phyloP scores from a whole-genome alignment of 2,888 invertebrate genomes.

The Perithous albicinctus region DNA sequence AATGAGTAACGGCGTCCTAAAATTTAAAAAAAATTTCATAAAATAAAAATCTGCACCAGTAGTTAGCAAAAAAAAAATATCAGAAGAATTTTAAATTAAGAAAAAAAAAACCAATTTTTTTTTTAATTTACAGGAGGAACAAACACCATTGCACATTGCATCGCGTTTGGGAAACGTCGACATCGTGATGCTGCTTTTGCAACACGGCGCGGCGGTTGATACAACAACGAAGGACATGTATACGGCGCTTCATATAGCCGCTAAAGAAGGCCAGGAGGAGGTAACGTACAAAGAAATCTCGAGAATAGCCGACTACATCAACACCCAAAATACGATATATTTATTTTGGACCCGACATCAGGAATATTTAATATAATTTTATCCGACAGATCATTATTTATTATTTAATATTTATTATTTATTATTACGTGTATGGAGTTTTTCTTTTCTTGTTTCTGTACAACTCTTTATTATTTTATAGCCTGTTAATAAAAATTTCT shows the following conservation, averaged over 20 bases:
- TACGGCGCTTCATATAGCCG: slow-evolving; percentile 98
- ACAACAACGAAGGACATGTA: slow-evolving; percentile 97
- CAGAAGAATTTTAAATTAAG: neutral
- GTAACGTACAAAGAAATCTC: slow-evolving; percentile 83
- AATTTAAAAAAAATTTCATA: neutral
- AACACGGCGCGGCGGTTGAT: slow-evolving; percentile 96
- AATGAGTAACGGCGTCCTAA: neutral
- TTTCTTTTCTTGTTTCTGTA: slow-evolving; percentile 63
- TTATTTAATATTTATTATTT: slow-evolving; percentile 61
- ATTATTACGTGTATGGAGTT: slow-evolving; percentile 48
- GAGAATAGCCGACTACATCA: slow-evolving; percentile 81
- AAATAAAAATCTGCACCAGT: slow-evolving; percentile 11
- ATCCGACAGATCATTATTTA: slow-evolving; percentile 51
- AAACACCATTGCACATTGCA: slow-evolving; percentile 98
- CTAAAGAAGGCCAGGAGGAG: slow-evolving; percentile 93
- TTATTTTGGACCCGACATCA: slow-evolving; percentile 83
- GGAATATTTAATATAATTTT: slow-evolving; percentile 81
- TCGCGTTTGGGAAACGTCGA: slow-evolving; percentile 98
- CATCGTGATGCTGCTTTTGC: slow-evolving; percentile 96
- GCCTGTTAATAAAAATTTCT: slow-evolving; percentile 61
- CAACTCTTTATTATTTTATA: slow-evolving; percentile 64
- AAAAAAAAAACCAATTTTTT: slow-evolving; percentile 34
- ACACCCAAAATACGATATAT: slow-evolving; percentile 79
- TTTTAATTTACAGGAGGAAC: slow-evolving; percentile 89
- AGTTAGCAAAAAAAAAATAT: neutral